A percentile compares a stretch with the other conserved stretches of the same genome.
phyloP scores from a whole-genome alignment of 2,113 vertebrate genomes.

The Monopterus albus region DNA sequence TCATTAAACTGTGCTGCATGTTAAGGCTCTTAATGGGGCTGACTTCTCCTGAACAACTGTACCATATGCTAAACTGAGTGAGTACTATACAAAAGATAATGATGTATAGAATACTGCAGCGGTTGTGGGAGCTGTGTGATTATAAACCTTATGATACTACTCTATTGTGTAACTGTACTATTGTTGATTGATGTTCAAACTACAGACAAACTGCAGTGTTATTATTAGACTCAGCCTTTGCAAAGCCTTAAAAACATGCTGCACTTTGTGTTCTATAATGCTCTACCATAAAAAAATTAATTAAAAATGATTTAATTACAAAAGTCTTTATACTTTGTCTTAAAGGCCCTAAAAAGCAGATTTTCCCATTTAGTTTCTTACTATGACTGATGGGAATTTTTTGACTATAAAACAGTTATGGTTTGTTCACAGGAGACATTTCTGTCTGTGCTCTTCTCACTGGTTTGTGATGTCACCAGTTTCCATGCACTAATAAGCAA shows the following conservation, averaged over 20 bases:
- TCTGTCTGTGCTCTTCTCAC: background rate
- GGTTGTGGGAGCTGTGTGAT: background rate
- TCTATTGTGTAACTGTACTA: background rate
- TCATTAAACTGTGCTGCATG: slow-evolving; percentile 21
- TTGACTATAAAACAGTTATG: background rate
- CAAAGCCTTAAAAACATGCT: background rate
- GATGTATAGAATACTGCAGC: background rate
- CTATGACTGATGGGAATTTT: background rate
- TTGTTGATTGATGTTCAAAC: background rate
- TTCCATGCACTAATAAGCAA: too few relatives aligned
- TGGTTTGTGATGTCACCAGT: background rate
- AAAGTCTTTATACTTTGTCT: too few relatives aligned
- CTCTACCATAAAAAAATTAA: background rate
- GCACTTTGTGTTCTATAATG: background rate
- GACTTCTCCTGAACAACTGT: background rate
- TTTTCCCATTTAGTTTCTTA: background rate
- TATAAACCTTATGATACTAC: background rate
- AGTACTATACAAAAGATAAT: background rate
- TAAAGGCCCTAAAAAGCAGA: background rate
- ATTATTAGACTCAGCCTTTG: background rate
- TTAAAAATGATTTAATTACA: background rate
- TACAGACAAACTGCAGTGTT: background rate
- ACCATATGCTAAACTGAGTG: background rate
- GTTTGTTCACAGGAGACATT: background rate
- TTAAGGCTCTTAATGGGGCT: slow-evolving; percentile 20